These are phyloP conservation scores for Pipra filicauda DNA, from an alignment of 2,113 vertebrate species.

Conservation along the genomic window DNA sequence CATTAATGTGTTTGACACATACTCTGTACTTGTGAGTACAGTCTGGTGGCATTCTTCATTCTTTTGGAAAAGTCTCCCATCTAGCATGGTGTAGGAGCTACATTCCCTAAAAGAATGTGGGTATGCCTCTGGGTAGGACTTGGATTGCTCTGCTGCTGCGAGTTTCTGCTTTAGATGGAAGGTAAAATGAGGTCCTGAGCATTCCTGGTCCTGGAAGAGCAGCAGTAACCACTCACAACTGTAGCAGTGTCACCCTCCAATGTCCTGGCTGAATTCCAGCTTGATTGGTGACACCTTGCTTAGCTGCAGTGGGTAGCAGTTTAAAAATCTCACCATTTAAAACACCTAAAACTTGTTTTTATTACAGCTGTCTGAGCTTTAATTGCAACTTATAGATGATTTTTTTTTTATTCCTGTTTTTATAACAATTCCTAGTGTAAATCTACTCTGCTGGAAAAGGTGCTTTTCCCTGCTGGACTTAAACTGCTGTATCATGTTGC, in stretches of 20 bases:
- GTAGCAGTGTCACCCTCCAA: neutral
- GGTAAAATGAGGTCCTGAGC: neutral
- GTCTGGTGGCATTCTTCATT: neutral
- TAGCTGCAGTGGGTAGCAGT: neutral
- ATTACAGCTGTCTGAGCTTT: neutral
- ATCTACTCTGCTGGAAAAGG: neutral
- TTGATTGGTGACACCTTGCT: neutral
- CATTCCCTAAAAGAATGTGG: neutral
- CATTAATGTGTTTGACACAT: neutral
- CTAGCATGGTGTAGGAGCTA: neutral
- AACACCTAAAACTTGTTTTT: neutral
- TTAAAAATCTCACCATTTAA: neutral
- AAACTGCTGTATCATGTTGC: conserved; percentile 23
- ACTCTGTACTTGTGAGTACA: neutral
- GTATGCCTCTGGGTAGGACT: neutral
- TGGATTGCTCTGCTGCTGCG: neutral
- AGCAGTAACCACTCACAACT: neutral
- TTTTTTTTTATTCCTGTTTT: neutral
- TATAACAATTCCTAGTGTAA: neutral
- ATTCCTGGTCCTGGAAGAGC: neutral
- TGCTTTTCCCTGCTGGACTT: neutral
- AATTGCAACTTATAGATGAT: neutral
- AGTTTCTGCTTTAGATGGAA: neutral
- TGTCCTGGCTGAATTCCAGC: conserved; percentile 14
- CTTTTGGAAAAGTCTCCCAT: neutral